Evolutionary conservation across 2,797 vertebrate species (phyloP).

Genomic region (Hippocampus kuda): DNA sequence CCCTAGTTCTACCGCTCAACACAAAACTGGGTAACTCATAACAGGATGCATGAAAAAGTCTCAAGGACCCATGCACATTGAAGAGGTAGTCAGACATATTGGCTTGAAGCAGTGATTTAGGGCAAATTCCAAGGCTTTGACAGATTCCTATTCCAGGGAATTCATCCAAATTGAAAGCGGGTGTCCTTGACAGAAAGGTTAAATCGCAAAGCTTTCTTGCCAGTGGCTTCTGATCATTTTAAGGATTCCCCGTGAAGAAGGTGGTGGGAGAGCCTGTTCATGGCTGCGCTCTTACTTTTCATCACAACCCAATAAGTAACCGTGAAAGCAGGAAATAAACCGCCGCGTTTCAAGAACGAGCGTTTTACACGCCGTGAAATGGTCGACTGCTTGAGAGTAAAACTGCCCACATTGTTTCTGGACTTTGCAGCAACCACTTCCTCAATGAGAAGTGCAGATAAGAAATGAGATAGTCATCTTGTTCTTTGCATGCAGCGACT

Average conservation of each 20-base stretch:
- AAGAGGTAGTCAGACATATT: neutral
- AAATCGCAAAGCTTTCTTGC: neutral
- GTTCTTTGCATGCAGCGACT: neutral
- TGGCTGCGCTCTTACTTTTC: neutral
- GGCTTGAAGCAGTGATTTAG: neutral
- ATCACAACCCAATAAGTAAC: neutral
- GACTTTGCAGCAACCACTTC: conserved; percentile 6
- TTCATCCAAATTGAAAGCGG: neutral
- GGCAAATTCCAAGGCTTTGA: neutral
- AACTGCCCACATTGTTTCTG: neutral
- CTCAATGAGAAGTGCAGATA: neutral
- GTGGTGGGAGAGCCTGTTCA: neutral
- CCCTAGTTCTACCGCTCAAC: neutral
- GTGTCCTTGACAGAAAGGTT: no score
- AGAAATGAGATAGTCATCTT: neutral
- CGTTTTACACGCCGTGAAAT: neutral
- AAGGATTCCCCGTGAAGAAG: neutral
- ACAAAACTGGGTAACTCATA: neutral
- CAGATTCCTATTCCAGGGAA: neutral
- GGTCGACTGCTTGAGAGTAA: neutral
- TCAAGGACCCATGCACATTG: neutral
- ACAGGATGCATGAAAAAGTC: neutral
- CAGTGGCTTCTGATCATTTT: neutral
- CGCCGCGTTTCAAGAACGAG: neutral
- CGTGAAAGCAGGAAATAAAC: neutral